phyloP scores from a whole-genome alignment of 2,888 invertebrate species.

The Dasypogon diadema region DNA sequence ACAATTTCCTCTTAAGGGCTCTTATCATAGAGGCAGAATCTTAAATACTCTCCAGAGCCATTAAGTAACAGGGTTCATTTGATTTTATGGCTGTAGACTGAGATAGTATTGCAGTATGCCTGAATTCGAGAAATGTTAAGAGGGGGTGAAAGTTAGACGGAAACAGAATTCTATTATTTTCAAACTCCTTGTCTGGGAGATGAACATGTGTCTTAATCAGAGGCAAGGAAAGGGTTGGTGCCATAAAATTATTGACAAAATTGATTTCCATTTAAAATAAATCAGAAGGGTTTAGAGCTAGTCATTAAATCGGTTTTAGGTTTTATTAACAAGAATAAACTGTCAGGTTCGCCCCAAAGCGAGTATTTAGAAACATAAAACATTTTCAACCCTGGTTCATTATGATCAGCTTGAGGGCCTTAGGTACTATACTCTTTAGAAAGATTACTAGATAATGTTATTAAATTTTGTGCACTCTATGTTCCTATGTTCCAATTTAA shows the following conservation, averaged over 20 bases:
- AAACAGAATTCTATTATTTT: not conserved
- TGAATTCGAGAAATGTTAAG: not conserved
- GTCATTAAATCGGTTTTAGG: too few relatives aligned
- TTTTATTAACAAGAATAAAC: too few relatives aligned
- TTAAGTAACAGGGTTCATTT: constrained; percentile 1
- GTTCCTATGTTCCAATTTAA: too few relatives aligned
- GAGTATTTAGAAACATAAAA: too few relatives aligned
- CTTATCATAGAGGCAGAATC: not conserved
- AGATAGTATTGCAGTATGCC: not conserved
- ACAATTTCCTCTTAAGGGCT: not conserved
- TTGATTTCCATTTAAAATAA: not conserved
- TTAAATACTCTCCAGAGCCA: not conserved
- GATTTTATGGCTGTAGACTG: not conserved
- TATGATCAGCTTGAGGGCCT: too few relatives aligned
- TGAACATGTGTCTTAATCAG: not conserved
- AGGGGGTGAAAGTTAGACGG: not conserved
- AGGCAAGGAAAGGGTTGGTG: not conserved
- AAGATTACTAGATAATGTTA: too few relatives aligned
- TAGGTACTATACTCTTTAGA: too few relatives aligned
- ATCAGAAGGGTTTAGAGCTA: too few relatives aligned
- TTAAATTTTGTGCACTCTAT: too few relatives aligned
- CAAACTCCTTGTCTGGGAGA: not conserved
- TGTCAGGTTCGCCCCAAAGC: too few relatives aligned
- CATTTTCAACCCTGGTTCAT: too few relatives aligned
- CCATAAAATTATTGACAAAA: not conserved